Base-by-base conservation (phyloP, 2,888 invertebrate genomes). In the Lutraria lutraria region DNA sequence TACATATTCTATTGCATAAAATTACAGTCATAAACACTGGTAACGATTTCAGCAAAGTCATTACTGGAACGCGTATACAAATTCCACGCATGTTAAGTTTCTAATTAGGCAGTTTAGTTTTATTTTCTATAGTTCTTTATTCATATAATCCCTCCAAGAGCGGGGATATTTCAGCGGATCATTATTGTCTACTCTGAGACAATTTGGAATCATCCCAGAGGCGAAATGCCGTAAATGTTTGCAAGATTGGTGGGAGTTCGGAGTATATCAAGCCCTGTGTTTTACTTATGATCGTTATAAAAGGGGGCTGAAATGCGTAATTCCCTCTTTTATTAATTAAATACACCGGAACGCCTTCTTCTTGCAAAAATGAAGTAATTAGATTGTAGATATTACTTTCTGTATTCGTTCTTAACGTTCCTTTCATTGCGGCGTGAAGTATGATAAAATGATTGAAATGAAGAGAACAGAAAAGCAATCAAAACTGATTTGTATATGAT, bases 281-380 rank as follows among this genome's bases (percentile, higher is more conserved):
- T 76, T 88, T 88, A 86, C 83, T 83, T 88, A 83, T 54, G 89
- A 86, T 86, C 88, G 84, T 86, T 89, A 91, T 89, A 81, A 90
- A 89, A 92, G 85, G 89, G 92, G 92, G 92, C 90, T 82, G 92
- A 90, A 86, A 88, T 86, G 88, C 82, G 92, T 89, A 92, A 90
- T 92, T 90, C 92, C 88, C 90, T 88, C 88, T 88, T 90, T 89
- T 92, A 92, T 92, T 92, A 91, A 90, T 92, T 92, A 92, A 92
- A 88, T 90, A 91, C 89, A 89, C 83, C 72, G 91, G 68, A 90
- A 92, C 92, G 92, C 92, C 92, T 89, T 88, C 89, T 85, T 72
- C 86, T 84, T 87, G 89, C 83, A 82, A 87, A 82, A 86, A 80
- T 81, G 72, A 68, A 76, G 83, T 85, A 88, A 89, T 90, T 89